Evolutionary conservation across 2,797 vertebrate genomes (phyloP).

Genomic region (Mormyrops boulengeri): DNA sequence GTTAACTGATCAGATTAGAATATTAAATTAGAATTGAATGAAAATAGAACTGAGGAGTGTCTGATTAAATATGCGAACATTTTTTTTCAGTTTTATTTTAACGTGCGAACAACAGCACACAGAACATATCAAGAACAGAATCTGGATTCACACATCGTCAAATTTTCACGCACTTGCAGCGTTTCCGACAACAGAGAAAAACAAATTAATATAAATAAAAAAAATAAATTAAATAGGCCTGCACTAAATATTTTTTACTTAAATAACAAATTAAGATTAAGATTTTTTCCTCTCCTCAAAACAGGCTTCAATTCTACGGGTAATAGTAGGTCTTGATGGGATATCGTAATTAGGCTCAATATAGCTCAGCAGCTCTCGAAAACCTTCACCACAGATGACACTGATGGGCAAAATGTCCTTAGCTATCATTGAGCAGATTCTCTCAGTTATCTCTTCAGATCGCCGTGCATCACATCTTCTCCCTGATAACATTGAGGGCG

Average conservation of each 20-base stretch:
- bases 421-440: too few species aligned
- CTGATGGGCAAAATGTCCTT: not conserved
- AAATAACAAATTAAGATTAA: too few species aligned
- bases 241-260: too few species aligned
- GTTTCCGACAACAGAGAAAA: too few species aligned
- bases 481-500: too few species aligned
- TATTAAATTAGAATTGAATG: not conserved
- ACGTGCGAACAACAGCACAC: not conserved
- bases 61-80: not conserved
- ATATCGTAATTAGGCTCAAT: not conserved
- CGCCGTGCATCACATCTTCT: too few species aligned
- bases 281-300: constrained; percentile 37
- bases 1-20: not conserved
- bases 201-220: not conserved
- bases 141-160: not conserved
- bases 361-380: not conserved
- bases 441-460: too few species aligned
- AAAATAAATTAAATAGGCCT: too few species aligned
- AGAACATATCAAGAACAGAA: not conserved
- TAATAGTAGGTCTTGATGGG: not conserved
- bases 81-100: not conserved
- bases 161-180: not conserved
- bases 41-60: too few species aligned
- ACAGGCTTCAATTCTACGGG: not conserved
- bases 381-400: not conserved